Evolutionary conservation across 1,140 invertebrate genomes (phyloP).

Genomic region (Sminthurides bifidus): DNA sequence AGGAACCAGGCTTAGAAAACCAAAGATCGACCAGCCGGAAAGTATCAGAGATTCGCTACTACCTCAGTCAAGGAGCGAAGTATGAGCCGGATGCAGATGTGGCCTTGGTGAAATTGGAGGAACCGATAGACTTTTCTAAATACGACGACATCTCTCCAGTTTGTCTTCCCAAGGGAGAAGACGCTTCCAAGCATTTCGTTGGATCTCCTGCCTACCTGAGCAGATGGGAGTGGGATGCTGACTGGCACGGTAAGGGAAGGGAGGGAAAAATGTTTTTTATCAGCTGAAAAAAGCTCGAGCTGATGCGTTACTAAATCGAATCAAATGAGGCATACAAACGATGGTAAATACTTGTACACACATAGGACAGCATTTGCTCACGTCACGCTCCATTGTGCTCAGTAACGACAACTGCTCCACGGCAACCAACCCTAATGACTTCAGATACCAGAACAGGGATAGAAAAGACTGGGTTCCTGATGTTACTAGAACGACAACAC

Average conservation of each 20-base stretch:
- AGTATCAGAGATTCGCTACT: too few relatives aligned
- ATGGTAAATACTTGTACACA: background rate
- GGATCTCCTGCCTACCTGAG: background rate
- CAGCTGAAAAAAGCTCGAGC: background rate
- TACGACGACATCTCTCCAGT: background rate
- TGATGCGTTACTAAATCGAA: background rate
- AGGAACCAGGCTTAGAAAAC: too few relatives aligned
- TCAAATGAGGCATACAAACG: background rate
- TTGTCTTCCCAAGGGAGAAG: background rate
- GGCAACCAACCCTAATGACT: too few relatives aligned
- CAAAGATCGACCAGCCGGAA: too few relatives aligned
- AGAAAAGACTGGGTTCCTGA: background rate
- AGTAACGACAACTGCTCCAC: background rate
- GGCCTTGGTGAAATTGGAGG: background rate
- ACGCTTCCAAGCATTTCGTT: background rate
- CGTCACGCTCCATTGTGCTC: background rate
- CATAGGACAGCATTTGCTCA: background rate
- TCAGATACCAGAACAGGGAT: background rate
- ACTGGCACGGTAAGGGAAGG: background rate
- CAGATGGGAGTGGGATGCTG: background rate
- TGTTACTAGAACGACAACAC: background rate
- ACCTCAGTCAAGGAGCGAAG: background rate
- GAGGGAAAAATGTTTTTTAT: background rate
- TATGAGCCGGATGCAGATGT: constrained; percentile 1
- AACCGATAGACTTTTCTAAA: background rate